A percentile compares a stretch with the other conserved stretches of the same genome.
phyloP scores from a whole-genome alignment of 2,888 invertebrate genomes.

The Cryptocephalus moraei region DNA sequence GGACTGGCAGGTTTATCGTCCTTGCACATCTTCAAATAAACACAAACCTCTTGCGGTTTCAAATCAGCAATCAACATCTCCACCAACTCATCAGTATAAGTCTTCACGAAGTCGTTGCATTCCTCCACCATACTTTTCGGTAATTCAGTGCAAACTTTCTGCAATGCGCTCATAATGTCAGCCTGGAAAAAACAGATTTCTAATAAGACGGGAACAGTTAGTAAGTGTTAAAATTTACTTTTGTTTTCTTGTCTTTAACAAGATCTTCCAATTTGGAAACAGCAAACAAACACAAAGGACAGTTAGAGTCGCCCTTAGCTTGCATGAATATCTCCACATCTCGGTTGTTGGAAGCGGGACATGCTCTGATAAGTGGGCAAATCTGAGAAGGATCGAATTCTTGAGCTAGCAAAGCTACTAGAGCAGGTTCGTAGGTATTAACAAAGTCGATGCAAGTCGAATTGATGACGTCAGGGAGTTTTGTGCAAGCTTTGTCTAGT shows the following conservation, averaged over 20 bases:
- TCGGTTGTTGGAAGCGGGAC: constrained; percentile 45
- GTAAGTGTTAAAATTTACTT: constrained; percentile 39
- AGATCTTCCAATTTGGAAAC: constrained; percentile 64
- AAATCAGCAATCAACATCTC: constrained; percentile 71
- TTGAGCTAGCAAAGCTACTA: constrained; percentile 68
- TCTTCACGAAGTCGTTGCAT: constrained; percentile 66
- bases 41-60: constrained; percentile 66
- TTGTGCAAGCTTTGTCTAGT: constrained; percentile 59
- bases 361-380: constrained; percentile 63
- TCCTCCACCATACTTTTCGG: constrained; percentile 51
- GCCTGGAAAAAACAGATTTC: constrained; percentile 40
- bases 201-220: constrained; percentile 1
- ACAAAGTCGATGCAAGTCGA: constrained; percentile 66
- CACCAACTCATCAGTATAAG: constrained; percentile 64
- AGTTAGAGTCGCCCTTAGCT: constrained; percentile 54
- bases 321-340: constrained; percentile 45
- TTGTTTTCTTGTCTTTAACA: constrained; percentile 64
- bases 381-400: constrained; percentile 67
- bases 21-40: constrained; percentile 62
- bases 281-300: constrained; percentile 77
- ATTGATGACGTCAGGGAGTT: constrained; percentile 51
- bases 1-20: constrained; percentile 35
- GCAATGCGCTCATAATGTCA: constrained; percentile 57
- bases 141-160: constrained; percentile 59
- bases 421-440: constrained; percentile 65